These are phyloP conservation scores for Quiscalus mexicanus DNA, from an alignment of 2,113 vertebrate genomes.

Conservation along the genomic window DNA sequence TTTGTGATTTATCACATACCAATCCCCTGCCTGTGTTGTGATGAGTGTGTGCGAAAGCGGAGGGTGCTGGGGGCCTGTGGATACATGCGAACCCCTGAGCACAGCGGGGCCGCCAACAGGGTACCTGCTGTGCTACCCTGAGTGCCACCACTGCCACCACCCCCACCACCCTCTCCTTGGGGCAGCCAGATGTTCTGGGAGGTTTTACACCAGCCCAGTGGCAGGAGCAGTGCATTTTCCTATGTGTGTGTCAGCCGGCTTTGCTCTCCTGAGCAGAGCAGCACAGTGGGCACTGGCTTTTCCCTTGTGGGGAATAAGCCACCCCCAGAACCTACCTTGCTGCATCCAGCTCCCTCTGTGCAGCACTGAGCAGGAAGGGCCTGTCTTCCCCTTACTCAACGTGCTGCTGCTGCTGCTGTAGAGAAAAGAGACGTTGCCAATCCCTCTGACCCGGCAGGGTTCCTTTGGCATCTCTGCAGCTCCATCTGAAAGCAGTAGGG, in stretches of 20 bases:
- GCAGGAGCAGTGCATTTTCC: background rate
- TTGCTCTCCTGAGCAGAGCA: rapidly evolving
- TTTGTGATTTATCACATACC: constrained; percentile 7
- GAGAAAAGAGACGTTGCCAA: background rate
- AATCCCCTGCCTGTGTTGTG: background rate
- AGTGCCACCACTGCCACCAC: background rate
- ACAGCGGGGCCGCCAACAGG: rapidly evolving
- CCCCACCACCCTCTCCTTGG: background rate
- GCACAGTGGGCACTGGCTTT: rapidly evolving
- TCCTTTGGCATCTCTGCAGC: background rate
- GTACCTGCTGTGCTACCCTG: background rate
- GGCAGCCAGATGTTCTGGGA: rapidly evolving
- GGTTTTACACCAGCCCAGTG: rapidly evolving
- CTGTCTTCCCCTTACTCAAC: background rate
- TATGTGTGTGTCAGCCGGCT: rapidly evolving
- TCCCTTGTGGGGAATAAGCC: background rate
- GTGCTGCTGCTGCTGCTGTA: background rate
- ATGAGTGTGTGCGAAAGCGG: background rate
- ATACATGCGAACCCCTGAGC: rapidly evolving
- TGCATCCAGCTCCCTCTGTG: background rate
- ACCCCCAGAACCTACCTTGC: rapidly evolving
- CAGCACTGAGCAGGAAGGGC: background rate
- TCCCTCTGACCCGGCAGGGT: background rate
- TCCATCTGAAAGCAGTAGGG: background rate
- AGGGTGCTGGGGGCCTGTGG: background rate